phyloP scores from a whole-genome alignment of 2,888 invertebrate genomes.

The Catonia carolina region DNA sequence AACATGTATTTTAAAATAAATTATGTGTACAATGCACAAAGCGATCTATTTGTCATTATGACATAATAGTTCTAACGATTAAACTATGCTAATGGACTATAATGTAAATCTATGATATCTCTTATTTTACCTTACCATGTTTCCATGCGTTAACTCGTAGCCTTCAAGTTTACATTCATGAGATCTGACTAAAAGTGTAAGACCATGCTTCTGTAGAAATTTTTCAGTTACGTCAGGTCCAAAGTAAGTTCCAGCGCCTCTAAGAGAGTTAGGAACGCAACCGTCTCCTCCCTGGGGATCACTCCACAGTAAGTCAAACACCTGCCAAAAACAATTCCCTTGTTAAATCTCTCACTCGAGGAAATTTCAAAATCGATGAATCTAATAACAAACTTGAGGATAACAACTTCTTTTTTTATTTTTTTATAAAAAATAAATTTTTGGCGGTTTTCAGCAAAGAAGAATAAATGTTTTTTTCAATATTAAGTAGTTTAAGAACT shows the following conservation, averaged over 20 bases:
- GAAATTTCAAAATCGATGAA: too few relatives aligned
- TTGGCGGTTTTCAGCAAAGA: too few relatives aligned
- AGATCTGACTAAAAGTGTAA: slow-evolving; percentile 74
- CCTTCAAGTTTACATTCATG: slow-evolving; percentile 93
- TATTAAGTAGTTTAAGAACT: too few relatives aligned
- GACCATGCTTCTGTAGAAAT: slow-evolving; percentile 69
- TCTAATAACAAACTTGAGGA: neutral
- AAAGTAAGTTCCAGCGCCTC: slow-evolving; percentile 90
- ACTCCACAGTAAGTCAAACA: slow-evolving; percentile 92
- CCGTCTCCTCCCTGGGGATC: slow-evolving; percentile 77
- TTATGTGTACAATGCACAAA: too few relatives aligned
- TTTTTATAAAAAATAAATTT: too few relatives aligned
- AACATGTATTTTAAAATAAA: too few relatives aligned
- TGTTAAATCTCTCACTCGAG: too few relatives aligned
- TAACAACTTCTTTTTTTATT: slow-evolving; percentile 13
- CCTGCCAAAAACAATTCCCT: slow-evolving; percentile 46
- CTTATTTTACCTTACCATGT: slow-evolving; percentile 55
- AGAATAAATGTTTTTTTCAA: too few relatives aligned
- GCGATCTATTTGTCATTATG: too few relatives aligned
- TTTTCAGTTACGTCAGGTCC: slow-evolving; percentile 80
- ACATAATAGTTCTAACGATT: too few relatives aligned
- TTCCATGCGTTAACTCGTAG: slow-evolving; percentile 78
- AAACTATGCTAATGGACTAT: too few relatives aligned
- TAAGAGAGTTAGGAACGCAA: slow-evolving; percentile 72
- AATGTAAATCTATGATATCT: too few relatives aligned